Base-by-base conservation (phyloP, 2,797 vertebrate species). In the Pagetopsis macropterus region DNA sequence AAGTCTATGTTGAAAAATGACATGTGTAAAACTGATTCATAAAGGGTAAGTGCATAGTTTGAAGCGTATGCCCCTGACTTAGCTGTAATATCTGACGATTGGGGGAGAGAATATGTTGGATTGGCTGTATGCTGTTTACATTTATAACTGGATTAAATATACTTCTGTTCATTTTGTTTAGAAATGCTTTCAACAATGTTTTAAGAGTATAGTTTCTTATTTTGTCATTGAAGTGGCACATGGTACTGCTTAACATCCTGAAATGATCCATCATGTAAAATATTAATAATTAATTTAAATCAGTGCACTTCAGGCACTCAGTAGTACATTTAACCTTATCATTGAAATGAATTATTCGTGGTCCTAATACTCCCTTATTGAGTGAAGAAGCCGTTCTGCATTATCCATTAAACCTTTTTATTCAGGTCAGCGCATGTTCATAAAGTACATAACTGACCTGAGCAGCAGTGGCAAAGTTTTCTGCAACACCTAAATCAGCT, bases 301-400 rank as follows among this genome's bases (percentile, higher is more conserved):
- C 72, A 83, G 16, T 77, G 62, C 72, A 78, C 71, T 79, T 83
- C 79, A 65, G 69, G 66, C 57, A 49, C 65, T 74, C 60, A 62
- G 45, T 75, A 27, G 67, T 65, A 65, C 63, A 76, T 73, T 79
- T 79, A 85, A 70, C 78, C 41, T 70, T 55, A 63, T 78, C 60
- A 89, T 55, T 44, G 48, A 21, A 57, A 85, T 87, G 19, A 87
- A 87, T 90, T 77, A 84, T 90, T 84, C 79, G 72, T 87, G 68
- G 6, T 55, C 81, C 41, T 82, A 81, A 86, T 84, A 33, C 64
- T 69, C 61, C 15, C 37, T 71, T 57, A 67, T 64, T 50, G 33
- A 84, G 55, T 67, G 67, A 84, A 77, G 50, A 46, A 82, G 71
- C 74, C 57, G 51, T 69, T 71, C 48, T 76, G 48, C 37, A 27